Evolutionary conservation across 2,113 vertebrate genomes (phyloP), one percentile per base, ranked within the genome.

Genomic region (Phasianus colchicus): DNA sequence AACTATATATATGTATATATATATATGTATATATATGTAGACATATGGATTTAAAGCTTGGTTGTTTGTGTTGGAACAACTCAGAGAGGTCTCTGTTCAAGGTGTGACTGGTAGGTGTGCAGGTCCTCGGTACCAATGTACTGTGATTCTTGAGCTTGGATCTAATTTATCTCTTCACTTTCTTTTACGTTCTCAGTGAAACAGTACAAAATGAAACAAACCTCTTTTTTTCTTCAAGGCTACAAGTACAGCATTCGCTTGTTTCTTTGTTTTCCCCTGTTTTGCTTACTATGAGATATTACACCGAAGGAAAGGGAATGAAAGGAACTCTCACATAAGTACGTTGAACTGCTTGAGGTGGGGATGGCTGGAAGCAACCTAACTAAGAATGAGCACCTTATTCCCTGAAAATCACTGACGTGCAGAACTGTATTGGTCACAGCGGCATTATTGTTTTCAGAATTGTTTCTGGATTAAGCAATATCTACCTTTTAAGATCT

Each of bases 331-430:
- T 14, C 8, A 4, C 42, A 69, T 18, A 40, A 11, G 4, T 20
- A 25, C 19, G 22, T 72, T 5, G 0, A 60, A 22, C 20, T 81
- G 22, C 30, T 64, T 24, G 22, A 83, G 30, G 30, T 45, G 63
- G 12, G 55, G 40, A 21, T 42, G 21, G 4, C 57, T 90, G n/a
- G 25, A 67, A 36, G 12, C 29, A 45, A 7, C 7, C 3, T 16
- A 36, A 77, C 12, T 57, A 30, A 86, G 22, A 22, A 30, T n/a
- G 18, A 81, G 15, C 10, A 73, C 9, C 63, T 85, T 83, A 70
- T 79, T 15, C 13, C 13, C 13, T 10, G 34, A 71, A 61, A 0
- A 0, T 14, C 42, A 80, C 4, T 61, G 54, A 57, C 3, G 14
- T 67, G 16, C 15, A 82, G 40, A 67, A 84, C 42, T 73, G 4